Conservation (phyloP, 2,888 invertebrate species). For the Eupithecia subumbrata region DNA sequence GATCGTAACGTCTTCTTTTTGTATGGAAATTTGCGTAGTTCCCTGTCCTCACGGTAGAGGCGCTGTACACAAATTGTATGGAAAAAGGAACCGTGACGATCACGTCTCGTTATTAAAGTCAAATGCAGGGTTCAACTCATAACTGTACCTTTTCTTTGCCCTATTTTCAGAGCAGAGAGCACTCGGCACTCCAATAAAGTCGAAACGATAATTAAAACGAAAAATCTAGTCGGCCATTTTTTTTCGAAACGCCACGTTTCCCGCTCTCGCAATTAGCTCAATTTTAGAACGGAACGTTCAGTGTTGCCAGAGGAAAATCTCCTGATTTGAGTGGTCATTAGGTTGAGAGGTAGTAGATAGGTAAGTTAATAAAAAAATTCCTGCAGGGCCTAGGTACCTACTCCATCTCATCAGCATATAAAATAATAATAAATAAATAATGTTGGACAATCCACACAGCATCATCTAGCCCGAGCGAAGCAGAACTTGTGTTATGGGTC, state of each 20-base stretch:
- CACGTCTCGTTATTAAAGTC: too few relatives aligned
- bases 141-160: constrained; percentile 37
- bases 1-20: too few relatives aligned
- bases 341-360: constrained; percentile 24
- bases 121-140: background rate
- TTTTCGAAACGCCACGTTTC: constrained; percentile 61
- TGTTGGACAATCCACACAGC: too few relatives aligned
- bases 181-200: constrained; percentile 50
- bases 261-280: constrained; percentile 68
- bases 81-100: too few relatives aligned
- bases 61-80: too few relatives aligned
- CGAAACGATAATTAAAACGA: constrained; percentile 66
- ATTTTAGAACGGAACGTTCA: constrained; percentile 64
- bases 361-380: background rate
- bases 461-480: too few relatives aligned
- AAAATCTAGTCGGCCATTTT: constrained; percentile 60
- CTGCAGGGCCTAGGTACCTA: background rate
- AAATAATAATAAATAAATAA: too few relatives aligned
- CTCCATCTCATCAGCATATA: too few relatives aligned
- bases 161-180: constrained; percentile 46
- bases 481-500: too few relatives aligned
- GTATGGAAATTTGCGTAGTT: too few relatives aligned
- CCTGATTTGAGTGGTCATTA: constrained; percentile 47
- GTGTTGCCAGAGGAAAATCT: constrained; percentile 60
- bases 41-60: too few relatives aligned